These are phyloP conservation scores for Garra rufa DNA, from an alignment of 2,113 vertebrate genomes.

Conservation along the genomic window DNA sequence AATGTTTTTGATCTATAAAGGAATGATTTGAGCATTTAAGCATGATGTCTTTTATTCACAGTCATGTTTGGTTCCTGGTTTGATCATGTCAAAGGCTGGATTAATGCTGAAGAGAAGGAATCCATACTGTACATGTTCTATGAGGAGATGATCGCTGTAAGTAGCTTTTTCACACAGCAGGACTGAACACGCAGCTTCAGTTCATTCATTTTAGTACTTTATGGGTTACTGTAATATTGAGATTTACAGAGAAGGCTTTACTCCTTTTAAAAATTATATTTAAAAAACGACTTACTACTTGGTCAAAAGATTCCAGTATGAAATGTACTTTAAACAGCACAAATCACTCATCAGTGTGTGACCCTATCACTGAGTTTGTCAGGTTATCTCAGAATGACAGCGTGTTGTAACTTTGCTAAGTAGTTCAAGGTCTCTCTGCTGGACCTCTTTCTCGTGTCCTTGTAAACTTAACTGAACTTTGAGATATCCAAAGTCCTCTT, in stretches of 20 bases:
- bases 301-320: not conserved
- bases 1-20: not conserved
- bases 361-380: not conserved
- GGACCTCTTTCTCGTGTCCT: not conserved
- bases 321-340: not conserved
- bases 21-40: not conserved
- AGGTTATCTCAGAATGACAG: not conserved
- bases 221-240: not conserved
- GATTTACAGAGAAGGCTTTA: not conserved
- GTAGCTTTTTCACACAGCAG: slow-evolving; percentile 40
- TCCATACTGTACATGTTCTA: slow-evolving; percentile 66
- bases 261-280: too few species aligned
- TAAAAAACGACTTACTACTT: not conserved
- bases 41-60: slow-evolving; percentile 42
- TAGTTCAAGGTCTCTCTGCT: not conserved
- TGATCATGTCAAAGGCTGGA: slow-evolving; percentile 76
- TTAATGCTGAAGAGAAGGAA: slow-evolving; percentile 60
- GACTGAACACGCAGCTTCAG: not conserved
- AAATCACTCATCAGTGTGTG: not conserved
- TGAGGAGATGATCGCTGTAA: slow-evolving; percentile 66
- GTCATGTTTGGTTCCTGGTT: slow-evolving; percentile 79
- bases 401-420: not conserved
- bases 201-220: not conserved
- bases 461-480: not conserved
- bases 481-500: not conserved